Conservation (phyloP, 2,113 vertebrate species). For the Isichthys henryi region DNA sequence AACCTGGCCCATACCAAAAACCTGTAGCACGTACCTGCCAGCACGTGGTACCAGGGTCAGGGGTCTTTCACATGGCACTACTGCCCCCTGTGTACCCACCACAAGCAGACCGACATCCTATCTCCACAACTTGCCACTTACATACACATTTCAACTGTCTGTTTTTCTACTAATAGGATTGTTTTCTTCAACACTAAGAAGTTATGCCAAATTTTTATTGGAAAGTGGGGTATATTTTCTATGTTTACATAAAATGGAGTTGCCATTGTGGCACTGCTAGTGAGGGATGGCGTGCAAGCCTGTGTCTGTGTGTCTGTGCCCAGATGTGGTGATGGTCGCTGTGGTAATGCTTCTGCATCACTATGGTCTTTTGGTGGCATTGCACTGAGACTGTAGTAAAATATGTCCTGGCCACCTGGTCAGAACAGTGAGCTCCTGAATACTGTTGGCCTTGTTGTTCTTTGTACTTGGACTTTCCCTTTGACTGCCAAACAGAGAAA, state of each 20-base stretch:
- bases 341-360: neutral
- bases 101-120: neutral
- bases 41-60: neutral
- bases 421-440: neutral
- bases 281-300: neutral
- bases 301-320: neutral
- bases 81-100: neutral
- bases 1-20: slow-evolving; percentile 3
- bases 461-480: neutral
- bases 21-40: neutral
- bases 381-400: neutral
- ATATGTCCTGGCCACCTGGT: neutral
- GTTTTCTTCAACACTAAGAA: neutral
- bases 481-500: neutral
- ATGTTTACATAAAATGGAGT: slow-evolving; percentile 9
- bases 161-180: neutral
- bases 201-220: neutral
- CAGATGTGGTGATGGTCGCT: neutral
- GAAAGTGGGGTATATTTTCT: neutral
- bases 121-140: neutral
- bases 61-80: neutral
- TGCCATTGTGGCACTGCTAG: neutral
- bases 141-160: neutral
- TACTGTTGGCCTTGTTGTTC: neutral
- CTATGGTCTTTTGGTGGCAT: neutral